A percentile compares a stretch with the other conserved stretches of the same genome.
Evolutionary conservation across 2,113 vertebrate species (phyloP).

Genomic region (Candoia aspera): DNA sequence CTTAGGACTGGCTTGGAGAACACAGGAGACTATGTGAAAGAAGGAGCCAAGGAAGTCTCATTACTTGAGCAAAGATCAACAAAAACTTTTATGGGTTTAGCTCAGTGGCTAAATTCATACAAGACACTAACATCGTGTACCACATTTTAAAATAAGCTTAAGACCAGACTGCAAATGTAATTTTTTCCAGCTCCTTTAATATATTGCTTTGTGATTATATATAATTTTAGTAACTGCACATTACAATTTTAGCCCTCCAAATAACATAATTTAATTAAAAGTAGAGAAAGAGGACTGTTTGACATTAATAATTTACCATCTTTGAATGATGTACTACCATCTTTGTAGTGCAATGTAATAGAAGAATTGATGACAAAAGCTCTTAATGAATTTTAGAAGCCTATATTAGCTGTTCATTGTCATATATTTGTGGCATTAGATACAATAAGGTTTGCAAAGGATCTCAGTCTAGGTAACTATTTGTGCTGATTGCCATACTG

Average conservation of each 20-base stretch:
- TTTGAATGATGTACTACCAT: slow-evolving; percentile 71
- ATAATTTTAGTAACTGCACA: slow-evolving; percentile 68
- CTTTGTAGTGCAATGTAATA: slow-evolving; percentile 78
- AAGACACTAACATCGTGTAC: fast-evolving
- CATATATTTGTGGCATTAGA: slow-evolving; percentile 78
- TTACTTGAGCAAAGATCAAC: background rate
- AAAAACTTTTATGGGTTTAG: background rate
- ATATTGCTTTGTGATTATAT: slow-evolving; percentile 43
- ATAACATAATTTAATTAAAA: slow-evolving; percentile 77
- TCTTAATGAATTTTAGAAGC: slow-evolving; percentile 84
- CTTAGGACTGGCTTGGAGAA: background rate
- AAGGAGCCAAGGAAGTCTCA: background rate
- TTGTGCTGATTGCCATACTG: slow-evolving; percentile 83
- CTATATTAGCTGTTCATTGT: slow-evolving; percentile 87
- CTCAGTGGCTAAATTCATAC: background rate
- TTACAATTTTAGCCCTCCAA: slow-evolving; percentile 88
- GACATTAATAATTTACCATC: slow-evolving; percentile 92
- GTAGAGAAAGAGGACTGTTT: slow-evolving; percentile 81
- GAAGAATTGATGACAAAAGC: slow-evolving; percentile 81
- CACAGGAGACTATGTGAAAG: background rate
- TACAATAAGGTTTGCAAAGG: slow-evolving; percentile 86
- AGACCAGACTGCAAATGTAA: slow-evolving; percentile 42
- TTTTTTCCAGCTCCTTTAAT: slow-evolving; percentile 33
- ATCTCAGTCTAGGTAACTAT: slow-evolving; percentile 85
- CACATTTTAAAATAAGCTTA: slow-evolving; percentile 28